phyloP scores from a whole-genome alignment of 1,140 invertebrate genomes.

The Drosophila kanapiae region DNA sequence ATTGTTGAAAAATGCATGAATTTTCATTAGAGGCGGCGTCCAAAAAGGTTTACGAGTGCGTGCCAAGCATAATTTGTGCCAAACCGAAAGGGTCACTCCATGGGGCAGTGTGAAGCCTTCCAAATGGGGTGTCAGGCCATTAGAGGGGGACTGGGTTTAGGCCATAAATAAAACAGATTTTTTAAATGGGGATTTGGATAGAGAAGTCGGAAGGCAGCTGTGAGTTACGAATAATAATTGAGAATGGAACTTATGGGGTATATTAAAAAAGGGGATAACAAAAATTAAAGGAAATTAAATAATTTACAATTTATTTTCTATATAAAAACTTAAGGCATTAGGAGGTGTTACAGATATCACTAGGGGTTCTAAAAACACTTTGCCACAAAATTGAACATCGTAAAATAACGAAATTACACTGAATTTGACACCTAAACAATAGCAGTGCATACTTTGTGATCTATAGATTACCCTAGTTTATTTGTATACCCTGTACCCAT shows the following conservation, averaged over 20 bases:
- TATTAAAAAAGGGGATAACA: no score
- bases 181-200: conserved; percentile 7
- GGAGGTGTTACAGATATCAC: no score
- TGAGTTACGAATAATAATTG: background rate
- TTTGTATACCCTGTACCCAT: no score
- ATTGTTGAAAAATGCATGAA: conserved; percentile 75
- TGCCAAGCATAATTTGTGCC: conserved; percentile 50
- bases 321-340: no score
- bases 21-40: conserved; percentile 45
- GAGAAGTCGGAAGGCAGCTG: background rate
- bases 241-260: background rate
- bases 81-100: conserved; percentile 25
- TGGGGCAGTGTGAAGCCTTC: conserved; percentile 17
- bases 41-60: conserved; percentile 37
- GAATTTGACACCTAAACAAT: no score
- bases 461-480: no score
- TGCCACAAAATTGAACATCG: no score
- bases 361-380: no score
- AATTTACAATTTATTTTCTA: no score
- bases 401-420: no score
- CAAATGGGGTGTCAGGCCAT: conserved; percentile 15
- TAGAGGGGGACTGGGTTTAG: conserved; percentile 1
- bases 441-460: no score
- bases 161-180: conserved; percentile 37
- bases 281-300: no score